Conservation (phyloP, 2,888 invertebrate species). For the Hypomecis atomaria region DNA sequence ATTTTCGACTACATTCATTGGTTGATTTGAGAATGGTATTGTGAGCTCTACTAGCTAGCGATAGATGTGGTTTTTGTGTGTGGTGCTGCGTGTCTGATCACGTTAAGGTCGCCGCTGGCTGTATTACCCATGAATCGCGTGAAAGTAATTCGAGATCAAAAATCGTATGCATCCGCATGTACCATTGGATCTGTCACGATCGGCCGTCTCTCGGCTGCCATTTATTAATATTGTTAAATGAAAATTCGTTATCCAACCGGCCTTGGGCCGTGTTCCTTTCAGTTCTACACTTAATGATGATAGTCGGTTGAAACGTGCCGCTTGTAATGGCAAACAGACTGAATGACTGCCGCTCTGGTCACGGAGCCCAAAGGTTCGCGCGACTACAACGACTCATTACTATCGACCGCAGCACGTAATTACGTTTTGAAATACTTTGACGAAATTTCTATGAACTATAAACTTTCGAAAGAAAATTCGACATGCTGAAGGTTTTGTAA, state of each 20-base stretch:
- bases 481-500: conserved; percentile 78
- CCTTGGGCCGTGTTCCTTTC: conserved; percentile 81
- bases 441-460: conserved; percentile 60
- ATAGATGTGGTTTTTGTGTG: conserved; percentile 25
- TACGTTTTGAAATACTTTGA: conserved; percentile 49
- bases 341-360: conserved; percentile 62
- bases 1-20: conserved; percentile 28
- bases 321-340: conserved; percentile 67
- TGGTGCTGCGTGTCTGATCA: conserved; percentile 18
- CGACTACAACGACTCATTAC: conserved; percentile 41
- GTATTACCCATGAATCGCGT: conserved; percentile 54
- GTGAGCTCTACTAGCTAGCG: conserved; percentile 16
- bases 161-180: conserved; percentile 68
- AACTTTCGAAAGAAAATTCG: conserved; percentile 79
- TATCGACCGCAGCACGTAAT: conserved; percentile 36
- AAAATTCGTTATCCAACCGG: conserved; percentile 83
- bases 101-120: conserved; percentile 30
- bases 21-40: conserved; percentile 8
- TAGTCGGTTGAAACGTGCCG: conserved; percentile 78
- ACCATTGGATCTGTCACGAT: conserved; percentile 74
- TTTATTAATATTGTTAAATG: conserved; percentile 82
- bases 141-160: conserved; percentile 68
- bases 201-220: conserved; percentile 73
- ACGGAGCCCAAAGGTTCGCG: conserved; percentile 60
- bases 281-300: conserved; percentile 81